Base-by-base conservation (phyloP, 1,140 invertebrate species). In the Drosophila ananassae region DNA sequence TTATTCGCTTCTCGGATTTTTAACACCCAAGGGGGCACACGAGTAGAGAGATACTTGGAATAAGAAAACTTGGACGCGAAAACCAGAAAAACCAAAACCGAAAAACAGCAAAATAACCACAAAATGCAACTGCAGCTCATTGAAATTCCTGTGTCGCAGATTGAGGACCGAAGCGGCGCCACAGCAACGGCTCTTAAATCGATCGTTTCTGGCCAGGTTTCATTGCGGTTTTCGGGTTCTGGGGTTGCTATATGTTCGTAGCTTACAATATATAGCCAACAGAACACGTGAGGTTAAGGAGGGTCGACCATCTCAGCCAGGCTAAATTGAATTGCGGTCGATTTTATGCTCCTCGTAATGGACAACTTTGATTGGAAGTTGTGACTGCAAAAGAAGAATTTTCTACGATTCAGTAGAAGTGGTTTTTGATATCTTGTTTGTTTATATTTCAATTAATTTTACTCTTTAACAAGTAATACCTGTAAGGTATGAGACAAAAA, bases 1-100 rank as follows among this genome's bases (percentile, higher is more conserved):
- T 82, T 87, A 87, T 87, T 87, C 82, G 82, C 61, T 79, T 78
- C 62, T 76, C 71, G 74, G 34, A 82, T 85, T 81, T 85, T 87
- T 87, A 89, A 85, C 82, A 87, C 82, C 83, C 82, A 87, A 78
- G 82, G 82, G 82, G 82, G 78, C 80, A 76, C 62, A 44, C 17
- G 17, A 44, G 41, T 28, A 1, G 41, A 44, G 41, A 44, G 8
- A 13, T 37, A 9, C 34, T 9, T 12, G 4, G 17, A 44, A 44
- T 44, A 44, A 44, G 41, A 44, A 44, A 44, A 44, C 41, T 6
- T 13, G 41, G 17, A 37, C 32, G 50, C 30, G 32, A 59, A 21
- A 21, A 55, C 71, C 17, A 10, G 39, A 51, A 56, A 61, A 54
- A n/a, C 24, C 52, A 57, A 73, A 63, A 52, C 2, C 51, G 48